These are phyloP conservation scores for Stomatorhinus walkeri DNA, from an alignment of 2,797 vertebrate genomes.

Conservation along the genomic window DNA sequence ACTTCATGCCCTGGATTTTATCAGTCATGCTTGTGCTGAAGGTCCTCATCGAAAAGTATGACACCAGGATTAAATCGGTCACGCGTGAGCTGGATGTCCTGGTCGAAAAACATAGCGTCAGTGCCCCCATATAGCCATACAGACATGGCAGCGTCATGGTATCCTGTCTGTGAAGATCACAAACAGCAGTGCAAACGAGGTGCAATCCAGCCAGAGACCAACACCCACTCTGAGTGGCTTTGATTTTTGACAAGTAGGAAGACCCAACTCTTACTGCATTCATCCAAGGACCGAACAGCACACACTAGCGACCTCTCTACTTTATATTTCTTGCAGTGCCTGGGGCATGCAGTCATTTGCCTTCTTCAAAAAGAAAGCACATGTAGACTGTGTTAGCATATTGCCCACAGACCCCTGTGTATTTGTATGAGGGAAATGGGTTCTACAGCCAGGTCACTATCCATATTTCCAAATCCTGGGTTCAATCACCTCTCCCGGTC, in stretches of 20 bases:
- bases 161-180: not conserved
- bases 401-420: not conserved
- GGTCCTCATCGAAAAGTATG: not conserved
- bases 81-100: not conserved
- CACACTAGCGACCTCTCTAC: not conserved
- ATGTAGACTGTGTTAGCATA: not conserved
- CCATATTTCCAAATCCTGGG: not conserved
- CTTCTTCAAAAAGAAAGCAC: not conserved
- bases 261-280: not conserved
- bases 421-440: not conserved
- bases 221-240: not conserved
- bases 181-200: not conserved
- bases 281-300: not conserved
- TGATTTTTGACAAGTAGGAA: not conserved
- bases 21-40: not conserved
- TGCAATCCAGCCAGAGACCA: not conserved
- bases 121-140: not conserved
- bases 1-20: not conserved
- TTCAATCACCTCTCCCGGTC: not conserved
- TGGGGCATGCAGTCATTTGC: not conserved
- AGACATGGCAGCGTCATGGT: not conserved
- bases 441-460: not conserved
- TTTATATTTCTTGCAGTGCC: not conserved
- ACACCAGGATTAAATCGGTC: not conserved
- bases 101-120: not conserved